Percentiles rank a stretch among this genome's conserved stretches.
These are phyloP conservation scores for Orthosia cruda DNA, from an alignment of 2,888 invertebrate species.

Conservation along the genomic window DNA sequence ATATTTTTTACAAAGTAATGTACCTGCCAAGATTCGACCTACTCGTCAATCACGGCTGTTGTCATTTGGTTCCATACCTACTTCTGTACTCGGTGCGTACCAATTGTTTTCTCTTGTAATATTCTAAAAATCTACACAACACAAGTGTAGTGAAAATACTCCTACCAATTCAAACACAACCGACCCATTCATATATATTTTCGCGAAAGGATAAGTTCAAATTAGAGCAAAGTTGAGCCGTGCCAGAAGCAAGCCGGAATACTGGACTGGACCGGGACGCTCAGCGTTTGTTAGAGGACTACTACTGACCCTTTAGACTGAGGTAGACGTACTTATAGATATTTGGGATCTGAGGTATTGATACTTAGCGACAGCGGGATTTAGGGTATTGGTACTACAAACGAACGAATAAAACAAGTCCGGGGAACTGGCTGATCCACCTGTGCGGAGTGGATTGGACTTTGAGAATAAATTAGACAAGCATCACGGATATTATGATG, in stretches of 20 bases:
- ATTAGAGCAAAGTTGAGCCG: slow-evolving; percentile 51
- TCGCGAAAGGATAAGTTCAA: slow-evolving; percentile 48
- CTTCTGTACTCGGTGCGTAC: too few species aligned
- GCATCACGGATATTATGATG: not conserved
- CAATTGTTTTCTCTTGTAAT: too few species aligned
- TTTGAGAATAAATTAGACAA: too few species aligned
- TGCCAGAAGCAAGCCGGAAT: slow-evolving; percentile 49
- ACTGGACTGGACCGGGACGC: slow-evolving; percentile 31
- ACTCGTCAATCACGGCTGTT: too few species aligned
- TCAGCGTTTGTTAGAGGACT: slow-evolving; percentile 43
- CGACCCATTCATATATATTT: slow-evolving; percentile 19
- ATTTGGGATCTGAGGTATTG: slow-evolving; percentile 12
- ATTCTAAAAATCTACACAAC: not conserved
- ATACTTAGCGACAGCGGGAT: slow-evolving; percentile 13
- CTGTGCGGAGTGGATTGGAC: not conserved
- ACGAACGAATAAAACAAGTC: slow-evolving; percentile 16
- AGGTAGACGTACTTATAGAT: not conserved
- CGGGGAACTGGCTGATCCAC: slow-evolving; percentile 27
- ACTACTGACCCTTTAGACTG: slow-evolving; percentile 39
- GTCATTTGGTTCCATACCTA: too few species aligned
- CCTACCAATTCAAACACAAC: not conserved
- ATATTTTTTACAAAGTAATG: too few species aligned
- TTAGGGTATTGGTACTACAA: slow-evolving; percentile 16
- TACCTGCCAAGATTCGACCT: too few species aligned
- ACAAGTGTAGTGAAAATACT: not conserved